Evolutionary conservation across 1,140 invertebrate species (phyloP).

Genomic region (Brachionus plicatilis): DNA sequence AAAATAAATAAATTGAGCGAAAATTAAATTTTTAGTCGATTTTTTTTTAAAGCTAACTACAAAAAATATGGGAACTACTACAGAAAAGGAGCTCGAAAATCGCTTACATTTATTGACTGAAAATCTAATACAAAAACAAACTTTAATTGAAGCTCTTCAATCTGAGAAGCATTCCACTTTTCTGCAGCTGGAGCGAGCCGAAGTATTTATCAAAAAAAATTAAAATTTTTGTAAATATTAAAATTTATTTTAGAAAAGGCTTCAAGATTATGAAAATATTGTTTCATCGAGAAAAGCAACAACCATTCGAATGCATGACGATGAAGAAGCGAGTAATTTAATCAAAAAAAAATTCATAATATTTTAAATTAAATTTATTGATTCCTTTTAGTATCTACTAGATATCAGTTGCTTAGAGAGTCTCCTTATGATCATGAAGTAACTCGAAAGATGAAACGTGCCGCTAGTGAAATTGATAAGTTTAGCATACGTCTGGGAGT

Average conservation of each 20-base stretch:
- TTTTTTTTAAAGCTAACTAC: conserved; percentile 55
- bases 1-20: too few relatives aligned
- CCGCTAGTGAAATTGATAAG: conserved; percentile 70
- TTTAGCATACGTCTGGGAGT: conserved; percentile 69
- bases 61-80: conserved; percentile 56
- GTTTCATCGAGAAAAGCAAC: conserved; percentile 43
- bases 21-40: background rate
- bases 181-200: conserved; percentile 72
- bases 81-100: conserved; percentile 64
- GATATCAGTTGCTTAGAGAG: conserved; percentile 68
- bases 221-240: background rate
- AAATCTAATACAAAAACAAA: conserved; percentile 73
- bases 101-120: conserved; percentile 68
- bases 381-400: conserved; percentile 55
- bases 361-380: too few relatives aligned
- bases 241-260: conserved; percentile 5
- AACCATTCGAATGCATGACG: conserved; percentile 46
- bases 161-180: conserved; percentile 72
- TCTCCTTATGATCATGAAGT: conserved; percentile 72
- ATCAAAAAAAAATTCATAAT: background rate
- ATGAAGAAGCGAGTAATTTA: conserved; percentile 49
- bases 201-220: conserved; percentile 53
- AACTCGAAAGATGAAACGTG: conserved; percentile 70
- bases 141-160: conserved; percentile 67
- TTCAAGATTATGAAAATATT: conserved; percentile 49